Evolutionary conservation across 2,113 vertebrate species (phyloP).

Genomic region (Agapornis roseicollis): DNA sequence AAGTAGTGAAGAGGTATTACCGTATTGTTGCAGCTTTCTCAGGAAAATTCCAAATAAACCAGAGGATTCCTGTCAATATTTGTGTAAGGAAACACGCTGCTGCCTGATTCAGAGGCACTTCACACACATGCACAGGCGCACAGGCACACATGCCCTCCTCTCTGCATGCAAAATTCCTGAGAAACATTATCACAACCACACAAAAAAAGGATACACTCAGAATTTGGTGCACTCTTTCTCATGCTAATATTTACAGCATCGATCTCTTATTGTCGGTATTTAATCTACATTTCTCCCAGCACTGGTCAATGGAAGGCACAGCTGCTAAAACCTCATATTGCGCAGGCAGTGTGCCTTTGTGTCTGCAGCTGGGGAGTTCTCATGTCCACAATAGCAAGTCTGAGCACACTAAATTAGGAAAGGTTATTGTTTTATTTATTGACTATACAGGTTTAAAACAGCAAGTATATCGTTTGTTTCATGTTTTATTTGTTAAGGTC

Average conservation of each 20-base stretch:
- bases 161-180: conserved; percentile 10
- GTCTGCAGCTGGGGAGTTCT: conserved; percentile 70
- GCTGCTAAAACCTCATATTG: conserved; percentile 46
- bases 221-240: conserved; percentile 55
- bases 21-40: conserved; percentile 59
- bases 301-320: conserved; percentile 38
- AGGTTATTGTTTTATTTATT: conserved; percentile 64
- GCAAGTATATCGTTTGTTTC: conserved; percentile 57
- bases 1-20: conserved; percentile 66
- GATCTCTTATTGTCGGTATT: conserved; percentile 35
- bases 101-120: conserved; percentile 22
- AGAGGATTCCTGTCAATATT: conserved; percentile 77
- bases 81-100: conserved; percentile 72
- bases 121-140: not conserved
- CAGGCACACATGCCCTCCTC: not conserved
- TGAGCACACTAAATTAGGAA: conserved; percentile 55
- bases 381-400: conserved; percentile 56
- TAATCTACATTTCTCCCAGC: conserved; percentile 17
- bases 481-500: conserved; percentile 70
- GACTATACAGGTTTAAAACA: conserved; percentile 50
- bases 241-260: conserved; percentile 63
- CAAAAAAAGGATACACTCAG: not conserved
- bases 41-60: conserved; percentile 71
- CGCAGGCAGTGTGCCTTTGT: conserved; percentile 53
- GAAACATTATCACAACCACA: conserved; percentile 41